These are phyloP conservation scores for Agapostemon virescens DNA, from an alignment of 2,888 invertebrate genomes.

Conservation along the genomic window DNA sequence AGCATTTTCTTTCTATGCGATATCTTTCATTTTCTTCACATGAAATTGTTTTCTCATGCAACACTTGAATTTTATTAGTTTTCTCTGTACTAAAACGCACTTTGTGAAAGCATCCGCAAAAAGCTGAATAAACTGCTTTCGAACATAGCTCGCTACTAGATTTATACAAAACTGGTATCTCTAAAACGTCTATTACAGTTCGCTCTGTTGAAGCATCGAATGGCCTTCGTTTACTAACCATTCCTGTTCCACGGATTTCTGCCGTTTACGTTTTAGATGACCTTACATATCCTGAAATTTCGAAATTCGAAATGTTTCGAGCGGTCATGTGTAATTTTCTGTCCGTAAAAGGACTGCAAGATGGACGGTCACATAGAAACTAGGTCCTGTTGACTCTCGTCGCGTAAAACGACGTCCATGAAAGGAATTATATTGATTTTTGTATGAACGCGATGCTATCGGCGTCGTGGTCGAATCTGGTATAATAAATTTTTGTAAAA, in stretches of 20 bases:
- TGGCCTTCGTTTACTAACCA: slow-evolving; percentile 25
- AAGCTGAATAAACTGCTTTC: too few species aligned
- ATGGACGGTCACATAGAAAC: background rate
- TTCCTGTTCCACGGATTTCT: background rate
- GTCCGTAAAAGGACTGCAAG: background rate
- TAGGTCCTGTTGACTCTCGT: background rate
- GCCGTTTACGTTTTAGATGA: background rate
- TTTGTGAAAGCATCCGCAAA: too few species aligned
- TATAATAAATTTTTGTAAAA: background rate
- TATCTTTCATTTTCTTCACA: too few species aligned
- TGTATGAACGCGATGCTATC: background rate
- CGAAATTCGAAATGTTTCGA: slow-evolving; percentile 1
- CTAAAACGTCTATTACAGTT: too few species aligned
- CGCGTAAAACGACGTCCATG: background rate
- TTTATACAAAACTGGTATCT: too few species aligned
- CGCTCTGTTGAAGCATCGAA: slow-evolving; percentile 32
- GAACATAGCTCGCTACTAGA: too few species aligned
- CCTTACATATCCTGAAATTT: background rate
- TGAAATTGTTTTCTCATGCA: too few species aligned
- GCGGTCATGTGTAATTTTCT: background rate
- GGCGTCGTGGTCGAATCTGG: background rate
- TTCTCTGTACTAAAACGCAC: too few species aligned
- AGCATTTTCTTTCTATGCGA: too few species aligned
- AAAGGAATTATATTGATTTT: background rate
- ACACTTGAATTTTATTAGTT: too few species aligned